Base-by-base conservation (phyloP, 1,140 invertebrate species). In the Berghia stephanieae region DNA sequence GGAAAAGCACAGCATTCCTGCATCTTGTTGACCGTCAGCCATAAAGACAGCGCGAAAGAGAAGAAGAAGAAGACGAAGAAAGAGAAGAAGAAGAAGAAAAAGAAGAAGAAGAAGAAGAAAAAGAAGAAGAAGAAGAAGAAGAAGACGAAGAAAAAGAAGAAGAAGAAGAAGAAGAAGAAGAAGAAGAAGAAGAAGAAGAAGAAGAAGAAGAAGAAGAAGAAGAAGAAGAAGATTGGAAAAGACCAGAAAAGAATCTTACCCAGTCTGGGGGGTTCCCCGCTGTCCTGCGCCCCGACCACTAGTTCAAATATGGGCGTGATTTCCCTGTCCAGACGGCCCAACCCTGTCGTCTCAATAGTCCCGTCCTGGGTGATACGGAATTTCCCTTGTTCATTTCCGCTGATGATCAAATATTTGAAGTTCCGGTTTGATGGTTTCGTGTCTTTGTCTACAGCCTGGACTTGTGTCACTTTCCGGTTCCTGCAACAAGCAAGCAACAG, bases 201-300 rank as follows among this genome's bases (percentile, higher is more conserved):
- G 27, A 66, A 27, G 63, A 31, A 27, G 40, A 21, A 38, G 36
- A 18, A 38, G 18, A 27, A 8, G 18, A 27, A 66, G 36, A 66
- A 66, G 34, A 27, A 8, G 8, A n/a, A n/a, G n/a, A n/a, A n/a
- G n/a, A n/a, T n/a, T n/a, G n/a, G n/a, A n/a, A n/a, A n/a, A n/a
- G 21, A 57, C 55, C 24, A 6, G 24, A 21, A 27, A 34, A 44
- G 21, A 21, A 34, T 81, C 81, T 71, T 93, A 80, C 94, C 93
- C 31, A 93, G 92, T n/a, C 97, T 88, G 0, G 94, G 89, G 13
- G 94, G 94, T 68, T 86, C 91, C 0, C 96, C 96, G 27, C 93
- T 95, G 86, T 98, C 97, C 69, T 96, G 95, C 0, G 96, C 97
- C 16, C 94, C 96, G 34, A 99, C 91, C n/a, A 93, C 94, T 10